Evolutionary conservation across 2,797 vertebrate genomes (phyloP).

Genomic region (Trematomus bernacchii): DNA sequence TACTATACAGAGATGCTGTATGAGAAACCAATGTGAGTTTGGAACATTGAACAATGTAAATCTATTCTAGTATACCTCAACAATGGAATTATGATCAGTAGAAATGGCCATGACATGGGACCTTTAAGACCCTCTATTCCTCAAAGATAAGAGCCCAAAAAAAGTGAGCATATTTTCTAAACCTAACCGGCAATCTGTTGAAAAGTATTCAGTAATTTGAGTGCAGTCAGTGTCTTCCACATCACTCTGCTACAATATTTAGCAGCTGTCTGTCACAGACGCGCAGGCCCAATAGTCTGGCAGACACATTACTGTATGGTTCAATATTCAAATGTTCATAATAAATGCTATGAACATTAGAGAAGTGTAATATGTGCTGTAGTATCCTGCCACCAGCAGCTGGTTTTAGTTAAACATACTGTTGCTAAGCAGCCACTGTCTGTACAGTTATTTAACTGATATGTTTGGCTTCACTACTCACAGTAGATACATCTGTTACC

Average conservation of each 20-base stretch:
- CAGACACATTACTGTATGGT: background rate
- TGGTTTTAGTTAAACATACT: background rate
- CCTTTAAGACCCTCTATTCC: background rate
- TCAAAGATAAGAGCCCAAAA: background rate
- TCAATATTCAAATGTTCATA: background rate
- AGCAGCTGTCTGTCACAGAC: background rate
- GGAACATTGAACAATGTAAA: too few species aligned
- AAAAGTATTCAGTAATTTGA: background rate
- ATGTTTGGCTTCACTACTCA: background rate
- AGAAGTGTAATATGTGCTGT: background rate
- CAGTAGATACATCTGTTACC: background rate
- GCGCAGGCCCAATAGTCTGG: background rate
- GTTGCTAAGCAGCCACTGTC: background rate
- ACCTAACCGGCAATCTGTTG: background rate
- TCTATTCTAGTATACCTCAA: too few species aligned
- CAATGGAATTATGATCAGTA: too few species aligned
- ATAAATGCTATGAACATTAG: background rate
- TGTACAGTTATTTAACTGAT: background rate
- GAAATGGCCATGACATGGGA: too few species aligned
- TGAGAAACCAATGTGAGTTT: too few species aligned
- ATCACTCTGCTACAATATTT: background rate
- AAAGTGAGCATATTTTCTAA: slow-evolving; percentile 7
- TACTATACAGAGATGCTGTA: too few species aligned
- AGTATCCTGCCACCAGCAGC: background rate
- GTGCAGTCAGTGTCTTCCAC: slow-evolving; percentile 20